Conservation (phyloP, 2,888 invertebrate genomes). For the Oscheius sp. region DNA sequence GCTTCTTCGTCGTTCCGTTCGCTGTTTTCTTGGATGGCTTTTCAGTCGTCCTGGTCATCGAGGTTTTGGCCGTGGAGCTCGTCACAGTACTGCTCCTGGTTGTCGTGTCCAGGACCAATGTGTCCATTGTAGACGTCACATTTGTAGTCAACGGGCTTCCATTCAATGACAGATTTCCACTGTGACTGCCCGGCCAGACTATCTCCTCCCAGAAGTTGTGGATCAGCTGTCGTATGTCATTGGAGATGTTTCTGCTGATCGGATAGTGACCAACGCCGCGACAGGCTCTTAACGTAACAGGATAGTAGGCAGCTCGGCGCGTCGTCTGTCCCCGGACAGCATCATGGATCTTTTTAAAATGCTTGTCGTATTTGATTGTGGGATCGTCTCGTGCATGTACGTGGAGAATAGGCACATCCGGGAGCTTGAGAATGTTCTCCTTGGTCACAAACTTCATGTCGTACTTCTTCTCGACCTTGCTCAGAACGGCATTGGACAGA, state of each 20-base stretch:
- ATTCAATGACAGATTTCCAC: too few relatives aligned
- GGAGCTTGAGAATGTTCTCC: slow-evolving; percentile 9
- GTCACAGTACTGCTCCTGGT: too few relatives aligned
- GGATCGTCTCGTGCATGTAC: not conserved
- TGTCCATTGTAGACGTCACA: too few relatives aligned
- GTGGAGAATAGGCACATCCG: slow-evolving; percentile 18
- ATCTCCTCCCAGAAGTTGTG: too few relatives aligned
- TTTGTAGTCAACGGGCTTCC: too few relatives aligned
- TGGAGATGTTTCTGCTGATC: not conserved
- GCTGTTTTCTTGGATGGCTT: too few relatives aligned
- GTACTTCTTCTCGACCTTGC: not conserved
- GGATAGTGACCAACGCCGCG: slow-evolving; percentile 7
- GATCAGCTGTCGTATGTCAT: too few relatives aligned
- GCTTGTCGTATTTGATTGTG: slow-evolving; percentile 10
- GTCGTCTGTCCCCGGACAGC: not conserved
- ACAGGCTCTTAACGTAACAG: not conserved
- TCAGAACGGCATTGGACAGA: not conserved
- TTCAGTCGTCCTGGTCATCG: too few relatives aligned
- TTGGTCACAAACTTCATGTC: not conserved
- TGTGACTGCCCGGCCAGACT: too few relatives aligned
- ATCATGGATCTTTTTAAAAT: not conserved
- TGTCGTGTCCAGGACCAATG: too few relatives aligned
- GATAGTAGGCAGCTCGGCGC: slow-evolving; percentile 3
- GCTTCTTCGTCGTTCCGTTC: too few relatives aligned
- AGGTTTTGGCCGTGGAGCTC: too few relatives aligned